phyloP scores from a whole-genome alignment of 2,797 vertebrate genomes.

The Phaenicophaeus curvirostris region DNA sequence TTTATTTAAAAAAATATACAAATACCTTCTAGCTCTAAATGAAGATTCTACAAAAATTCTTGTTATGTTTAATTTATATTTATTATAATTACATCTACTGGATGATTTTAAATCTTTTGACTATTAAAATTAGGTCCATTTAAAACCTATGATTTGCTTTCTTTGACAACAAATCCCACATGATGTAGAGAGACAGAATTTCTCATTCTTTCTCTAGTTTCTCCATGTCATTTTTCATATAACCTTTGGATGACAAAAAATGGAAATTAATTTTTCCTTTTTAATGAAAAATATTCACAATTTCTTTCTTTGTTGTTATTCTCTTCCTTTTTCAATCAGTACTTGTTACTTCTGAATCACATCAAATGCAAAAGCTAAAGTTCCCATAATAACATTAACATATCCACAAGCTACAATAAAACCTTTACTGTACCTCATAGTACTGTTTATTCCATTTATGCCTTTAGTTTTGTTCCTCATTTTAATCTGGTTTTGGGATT shows the following conservation, averaged over 20 bases:
- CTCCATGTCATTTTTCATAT: not conserved
- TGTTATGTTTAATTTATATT: not conserved
- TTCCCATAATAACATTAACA: constrained; percentile 20
- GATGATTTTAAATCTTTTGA: not conserved
- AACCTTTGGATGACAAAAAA: not conserved
- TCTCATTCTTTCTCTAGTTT: not conserved
- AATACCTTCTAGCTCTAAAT: not conserved
- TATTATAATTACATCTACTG: not conserved
- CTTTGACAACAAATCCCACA: not conserved
- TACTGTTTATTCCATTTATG: not conserved
- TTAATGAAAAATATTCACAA: accelerated
- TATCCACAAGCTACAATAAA: not conserved
- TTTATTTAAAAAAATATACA: accelerated
- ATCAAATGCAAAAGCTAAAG: not conserved
- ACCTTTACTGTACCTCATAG: not conserved
- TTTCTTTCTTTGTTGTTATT: not conserved
- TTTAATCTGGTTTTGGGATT: not conserved
- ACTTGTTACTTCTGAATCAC: not conserved
- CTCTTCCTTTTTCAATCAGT: not conserved
- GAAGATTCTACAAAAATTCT: not conserved
- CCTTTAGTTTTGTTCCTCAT: not conserved
- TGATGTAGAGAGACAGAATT: not conserved
- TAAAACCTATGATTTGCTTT: not conserved
- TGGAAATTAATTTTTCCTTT: not conserved
- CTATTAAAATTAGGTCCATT: not conserved